Evolutionary conservation across 2,888 invertebrate genomes (phyloP).

Genomic region (Cyclophora albipunctata): DNA sequence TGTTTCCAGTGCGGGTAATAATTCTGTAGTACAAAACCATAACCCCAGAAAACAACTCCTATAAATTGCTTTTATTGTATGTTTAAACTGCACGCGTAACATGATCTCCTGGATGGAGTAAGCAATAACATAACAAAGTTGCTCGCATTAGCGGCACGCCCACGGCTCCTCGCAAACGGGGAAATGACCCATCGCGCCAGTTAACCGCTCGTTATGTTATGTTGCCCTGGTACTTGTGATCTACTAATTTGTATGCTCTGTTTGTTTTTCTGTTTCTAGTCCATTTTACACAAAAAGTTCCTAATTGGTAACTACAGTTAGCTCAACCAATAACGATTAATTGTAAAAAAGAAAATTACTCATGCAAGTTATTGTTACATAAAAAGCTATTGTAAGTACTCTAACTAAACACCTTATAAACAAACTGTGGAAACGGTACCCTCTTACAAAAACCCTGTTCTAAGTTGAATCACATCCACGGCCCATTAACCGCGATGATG

Average conservation of each 20-base stretch:
- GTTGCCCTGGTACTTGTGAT: constrained; percentile 8
- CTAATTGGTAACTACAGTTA: too few relatives aligned
- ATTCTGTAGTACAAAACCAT: too few relatives aligned
- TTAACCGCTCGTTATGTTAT: constrained; percentile 13
- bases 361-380: too few relatives aligned
- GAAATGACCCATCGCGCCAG: constrained; percentile 25
- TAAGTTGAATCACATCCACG: constrained; percentile 17
- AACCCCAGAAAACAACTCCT: too few relatives aligned
- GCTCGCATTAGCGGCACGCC: background rate
- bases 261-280: background rate
- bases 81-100: too few relatives aligned
- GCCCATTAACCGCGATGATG: constrained; percentile 26
- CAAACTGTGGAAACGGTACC: background rate
- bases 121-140: constrained; percentile 1
- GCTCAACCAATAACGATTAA: too few relatives aligned
- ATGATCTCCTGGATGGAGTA: background rate
- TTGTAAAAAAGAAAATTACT: too few relatives aligned
- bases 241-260: background rate
- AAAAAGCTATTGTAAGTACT: too few relatives aligned
- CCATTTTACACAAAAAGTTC: background rate
- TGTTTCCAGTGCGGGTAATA: too few relatives aligned
- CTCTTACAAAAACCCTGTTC: background rate
- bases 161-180: constrained; percentile 7
- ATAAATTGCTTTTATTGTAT: too few relatives aligned
- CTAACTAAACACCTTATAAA: too few relatives aligned